Base-by-base conservation (phyloP, 2,797 vertebrate species). In the Podarcis siculus region DNA sequence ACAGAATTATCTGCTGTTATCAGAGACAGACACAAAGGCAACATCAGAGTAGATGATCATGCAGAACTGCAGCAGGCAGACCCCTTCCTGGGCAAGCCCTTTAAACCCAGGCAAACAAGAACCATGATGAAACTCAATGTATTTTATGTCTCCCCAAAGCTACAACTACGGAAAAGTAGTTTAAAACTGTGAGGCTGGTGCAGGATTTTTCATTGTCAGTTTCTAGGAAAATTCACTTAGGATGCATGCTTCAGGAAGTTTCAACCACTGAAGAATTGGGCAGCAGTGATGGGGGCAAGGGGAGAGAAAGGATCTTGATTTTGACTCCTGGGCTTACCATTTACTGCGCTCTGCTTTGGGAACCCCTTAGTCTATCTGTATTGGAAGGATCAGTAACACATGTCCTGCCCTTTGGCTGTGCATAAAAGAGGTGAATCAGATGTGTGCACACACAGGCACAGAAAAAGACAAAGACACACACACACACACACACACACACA, bases 271-370 rank as follows among this genome's bases (percentile, higher is more conserved):
- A n/a, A 15, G n/a, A 83, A 55, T 15, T 55, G 49, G 49, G 13
- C 49, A 13, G 13, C 3, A 1, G 49, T 1, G 13, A 55, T 55
- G 13, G 3, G 1, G 13, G n/a, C n/a, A n/a, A n/a, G 49, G 12
- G 3, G 69, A 4, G 23, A 21, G 32, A 61, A 58, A 58, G 42
- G 49, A 58, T 61, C 78, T 61, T 37, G 55, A 6, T 6, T 10
- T 30, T 61, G 27, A 8, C 55, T 61, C 49, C 83, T 23, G 72
- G 72, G 71, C 35, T 61, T 10, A 75, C 19, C 2, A 75, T 39
- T 27, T 39, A 30, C 13, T 17, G 2, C 19, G 8, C 25, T 30
- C 23, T 32, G 27, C 27, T 85, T 27, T 77, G 27, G n/a, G 10
- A 55, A 30, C 10, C 42, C 69, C 49, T 15, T 5, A 35, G 32